Evolutionary conservation across 2,113 vertebrate genomes (phyloP).

Genomic region (pig (Sus scrofa)): DNA sequence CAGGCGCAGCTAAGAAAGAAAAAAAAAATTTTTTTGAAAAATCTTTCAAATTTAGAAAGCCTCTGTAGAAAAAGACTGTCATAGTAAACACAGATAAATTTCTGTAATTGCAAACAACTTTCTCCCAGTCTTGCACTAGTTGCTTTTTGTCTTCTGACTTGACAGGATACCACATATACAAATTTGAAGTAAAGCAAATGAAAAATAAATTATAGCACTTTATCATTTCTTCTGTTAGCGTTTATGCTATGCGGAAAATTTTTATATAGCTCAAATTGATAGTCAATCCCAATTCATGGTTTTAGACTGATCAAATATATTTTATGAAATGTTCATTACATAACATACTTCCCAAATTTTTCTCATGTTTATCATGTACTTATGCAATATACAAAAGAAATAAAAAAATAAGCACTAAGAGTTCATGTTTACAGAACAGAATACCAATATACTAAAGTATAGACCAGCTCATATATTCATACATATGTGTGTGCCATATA

Average conservation of each 20-base stretch:
- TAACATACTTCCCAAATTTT: conserved; percentile 42
- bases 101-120: conserved; percentile 42
- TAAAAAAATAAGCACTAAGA: not conserved
- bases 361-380: conserved; percentile 49
- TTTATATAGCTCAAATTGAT: conserved; percentile 57
- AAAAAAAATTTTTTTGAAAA: not conserved
- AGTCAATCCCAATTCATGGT: conserved; percentile 60
- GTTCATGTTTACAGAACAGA: not conserved
- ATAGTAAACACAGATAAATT: conserved; percentile 45
- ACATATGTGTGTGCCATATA: not conserved
- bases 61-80: not conserved
- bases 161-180: conserved; percentile 71
- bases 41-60: conserved; percentile 25
- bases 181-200: conserved; percentile 74
- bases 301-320: conserved; percentile 61
- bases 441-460: not conserved
- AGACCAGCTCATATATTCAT: not conserved
- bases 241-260: conserved; percentile 73
- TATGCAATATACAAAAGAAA: conserved; percentile 7
- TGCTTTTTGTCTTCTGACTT: conserved; percentile 71
- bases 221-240: conserved; percentile 72
- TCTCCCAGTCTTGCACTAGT: conserved; percentile 34
- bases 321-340: conserved; percentile 65
- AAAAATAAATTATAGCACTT: conserved; percentile 80
- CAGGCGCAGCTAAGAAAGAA: too few relatives aligned